These are phyloP conservation scores for Mesitornis unicolor DNA, from an alignment of 2,113 vertebrate species.

Conservation along the genomic window DNA sequence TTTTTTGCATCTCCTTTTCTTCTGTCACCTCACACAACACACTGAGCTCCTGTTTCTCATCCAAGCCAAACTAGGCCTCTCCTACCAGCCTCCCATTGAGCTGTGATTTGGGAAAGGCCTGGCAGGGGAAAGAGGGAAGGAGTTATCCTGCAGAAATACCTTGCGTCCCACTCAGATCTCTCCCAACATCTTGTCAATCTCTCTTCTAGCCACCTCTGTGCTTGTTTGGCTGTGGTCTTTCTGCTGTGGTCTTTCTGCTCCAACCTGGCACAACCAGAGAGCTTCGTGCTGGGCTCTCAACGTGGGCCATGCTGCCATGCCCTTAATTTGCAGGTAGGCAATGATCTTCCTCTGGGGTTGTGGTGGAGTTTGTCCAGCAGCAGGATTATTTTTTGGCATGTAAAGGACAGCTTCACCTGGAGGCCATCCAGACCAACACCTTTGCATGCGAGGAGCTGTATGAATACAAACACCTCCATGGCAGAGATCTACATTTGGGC, in stretches of 20 bases:
- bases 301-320: neutral
- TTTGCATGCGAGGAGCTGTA: neutral
- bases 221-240: neutral
- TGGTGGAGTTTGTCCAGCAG: neutral
- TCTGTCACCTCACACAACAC: neutral
- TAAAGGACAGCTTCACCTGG: neutral
- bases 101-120: neutral
- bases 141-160: neutral
- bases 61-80: neutral
- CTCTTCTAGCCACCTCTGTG: neutral
- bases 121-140: neutral
- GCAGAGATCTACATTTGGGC: neutral
- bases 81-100: neutral
- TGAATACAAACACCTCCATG: neutral
- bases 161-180: neutral
- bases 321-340: neutral
- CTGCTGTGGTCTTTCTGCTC: neutral
- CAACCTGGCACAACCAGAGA: neutral
- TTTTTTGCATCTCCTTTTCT: neutral
- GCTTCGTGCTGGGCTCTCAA: neutral
- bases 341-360: neutral
- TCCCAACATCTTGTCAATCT: neutral
- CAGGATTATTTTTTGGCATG: neutral
- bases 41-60: neutral
- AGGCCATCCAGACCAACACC: neutral